Percentiles rank a stretch among this genome's conserved stretches.
Evolutionary conservation across 2,797 vertebrate genomes (phyloP).

Genomic region (Neopelma chrysocephalum): DNA sequence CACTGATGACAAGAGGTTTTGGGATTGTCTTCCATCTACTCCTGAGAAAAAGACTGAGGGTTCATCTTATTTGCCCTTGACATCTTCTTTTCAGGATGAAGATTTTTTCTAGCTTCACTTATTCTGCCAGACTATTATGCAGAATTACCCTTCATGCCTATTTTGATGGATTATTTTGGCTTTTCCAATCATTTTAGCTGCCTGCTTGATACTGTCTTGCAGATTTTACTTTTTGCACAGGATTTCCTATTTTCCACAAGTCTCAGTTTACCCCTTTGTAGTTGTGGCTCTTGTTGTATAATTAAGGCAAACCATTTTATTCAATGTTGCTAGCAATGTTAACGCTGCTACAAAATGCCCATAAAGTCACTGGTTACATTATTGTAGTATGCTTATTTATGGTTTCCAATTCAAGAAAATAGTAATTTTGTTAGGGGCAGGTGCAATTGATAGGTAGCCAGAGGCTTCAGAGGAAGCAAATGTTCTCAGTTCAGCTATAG

Average conservation of each 20-base stretch:
- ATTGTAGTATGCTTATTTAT: background rate
- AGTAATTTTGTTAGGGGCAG: background rate
- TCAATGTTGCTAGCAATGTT: accelerated
- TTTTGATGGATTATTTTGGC: background rate
- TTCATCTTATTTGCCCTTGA: background rate
- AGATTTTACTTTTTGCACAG: background rate
- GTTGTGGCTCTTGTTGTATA: background rate
- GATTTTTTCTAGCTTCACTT: background rate
- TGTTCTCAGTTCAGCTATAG: background rate
- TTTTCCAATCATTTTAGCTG: background rate
- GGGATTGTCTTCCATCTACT: accelerated
- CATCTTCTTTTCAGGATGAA: background rate
- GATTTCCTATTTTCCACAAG: background rate
- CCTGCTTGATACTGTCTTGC: background rate
- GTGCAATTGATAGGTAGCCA: background rate
- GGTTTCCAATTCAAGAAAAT: background rate
- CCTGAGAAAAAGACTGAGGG: accelerated
- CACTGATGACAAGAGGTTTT: accelerated
- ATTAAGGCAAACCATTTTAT: background rate
- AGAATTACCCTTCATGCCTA: background rate
- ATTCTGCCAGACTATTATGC: background rate
- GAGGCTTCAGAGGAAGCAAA: background rate
- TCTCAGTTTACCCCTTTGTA: background rate
- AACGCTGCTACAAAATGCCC: background rate
- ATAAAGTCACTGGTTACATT: background rate